Evolutionary conservation across 2,113 vertebrate species (phyloP).

Genomic region (Nesogale talazaci): DNA sequence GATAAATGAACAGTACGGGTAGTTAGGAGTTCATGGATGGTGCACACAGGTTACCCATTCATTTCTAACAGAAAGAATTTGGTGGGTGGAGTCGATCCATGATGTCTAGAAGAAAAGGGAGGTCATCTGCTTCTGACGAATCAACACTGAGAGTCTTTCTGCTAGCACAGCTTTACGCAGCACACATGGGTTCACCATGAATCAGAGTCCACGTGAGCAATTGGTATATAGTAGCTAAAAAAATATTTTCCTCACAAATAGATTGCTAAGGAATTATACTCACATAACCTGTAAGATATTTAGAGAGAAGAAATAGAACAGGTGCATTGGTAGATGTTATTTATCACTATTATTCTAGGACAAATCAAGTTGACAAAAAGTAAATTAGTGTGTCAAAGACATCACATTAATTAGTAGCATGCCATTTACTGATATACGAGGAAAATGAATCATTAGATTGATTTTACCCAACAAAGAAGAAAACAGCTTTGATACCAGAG

Average conservation of each 20-base stretch:
- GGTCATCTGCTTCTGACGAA: neutral
- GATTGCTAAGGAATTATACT: conserved; percentile 10
- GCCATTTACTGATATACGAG: conserved; percentile 32
- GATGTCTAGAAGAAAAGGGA: neutral
- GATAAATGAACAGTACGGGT: too few relatives aligned
- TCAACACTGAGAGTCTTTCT: neutral
- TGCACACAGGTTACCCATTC: neutral
- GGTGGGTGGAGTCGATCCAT: neutral
- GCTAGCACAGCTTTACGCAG: neutral
- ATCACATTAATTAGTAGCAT: conserved; percentile 34
- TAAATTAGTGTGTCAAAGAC: neutral
- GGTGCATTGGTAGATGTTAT: neutral
- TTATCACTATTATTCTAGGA: conserved; percentile 33
- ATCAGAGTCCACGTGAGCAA: neutral
- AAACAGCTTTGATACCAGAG: neutral
- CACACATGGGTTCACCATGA: neutral
- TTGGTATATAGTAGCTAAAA: neutral
- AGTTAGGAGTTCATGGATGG: neutral
- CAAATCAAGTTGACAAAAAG: conserved; percentile 38
- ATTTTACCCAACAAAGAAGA: neutral
- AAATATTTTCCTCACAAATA: neutral
- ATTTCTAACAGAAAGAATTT: neutral
- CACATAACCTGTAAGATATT: conserved; percentile 16
- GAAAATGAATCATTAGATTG: conserved; percentile 32
- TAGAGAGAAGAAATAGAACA: conserved; percentile 45